Evolutionary conservation across 2,888 invertebrate species (phyloP).

Genomic region (Gastracanthus pulcherrimus): DNA sequence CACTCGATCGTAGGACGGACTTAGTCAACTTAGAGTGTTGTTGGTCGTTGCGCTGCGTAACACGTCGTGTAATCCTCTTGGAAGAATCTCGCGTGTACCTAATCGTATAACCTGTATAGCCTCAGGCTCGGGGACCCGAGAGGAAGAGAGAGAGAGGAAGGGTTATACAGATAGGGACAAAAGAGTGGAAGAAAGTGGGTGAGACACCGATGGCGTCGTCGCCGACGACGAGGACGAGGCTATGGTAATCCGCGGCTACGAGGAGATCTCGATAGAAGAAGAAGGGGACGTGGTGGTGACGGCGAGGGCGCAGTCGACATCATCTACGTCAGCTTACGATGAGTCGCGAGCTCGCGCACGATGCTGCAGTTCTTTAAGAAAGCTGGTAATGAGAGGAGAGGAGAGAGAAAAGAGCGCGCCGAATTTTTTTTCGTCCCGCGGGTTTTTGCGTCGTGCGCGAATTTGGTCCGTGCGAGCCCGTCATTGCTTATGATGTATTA

Average conservation of each 20-base stretch:
- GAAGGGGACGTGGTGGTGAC: neutral
- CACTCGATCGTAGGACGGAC: no score
- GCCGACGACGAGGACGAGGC: slow-evolving; percentile 16
- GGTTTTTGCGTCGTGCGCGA: no score
- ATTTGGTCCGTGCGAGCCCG: no score
- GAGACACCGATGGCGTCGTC: slow-evolving; percentile 41
- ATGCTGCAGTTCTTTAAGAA: slow-evolving; percentile 90
- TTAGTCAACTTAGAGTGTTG: no score
- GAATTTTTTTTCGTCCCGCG: neutral
- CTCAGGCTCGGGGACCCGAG: no score
- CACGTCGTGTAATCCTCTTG: no score
- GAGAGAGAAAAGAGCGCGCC: neutral
- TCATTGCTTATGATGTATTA: no score
- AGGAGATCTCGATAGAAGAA: neutral
- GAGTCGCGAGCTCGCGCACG: slow-evolving; percentile 74
- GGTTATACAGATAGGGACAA: neutral
- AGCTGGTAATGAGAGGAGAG: slow-evolving; percentile 80
- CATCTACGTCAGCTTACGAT: slow-evolving; percentile 66
- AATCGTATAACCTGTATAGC: no score
- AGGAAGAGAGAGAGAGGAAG: neutral
- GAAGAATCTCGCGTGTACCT: no score
- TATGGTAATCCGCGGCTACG: slow-evolving; percentile 24
- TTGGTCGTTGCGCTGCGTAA: neutral
- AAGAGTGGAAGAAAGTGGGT: neutral
- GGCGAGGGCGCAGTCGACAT: neutral